Evolutionary conservation across 2,888 invertebrate species (phyloP).

Genomic region (Xestia c-nigrum): DNA sequence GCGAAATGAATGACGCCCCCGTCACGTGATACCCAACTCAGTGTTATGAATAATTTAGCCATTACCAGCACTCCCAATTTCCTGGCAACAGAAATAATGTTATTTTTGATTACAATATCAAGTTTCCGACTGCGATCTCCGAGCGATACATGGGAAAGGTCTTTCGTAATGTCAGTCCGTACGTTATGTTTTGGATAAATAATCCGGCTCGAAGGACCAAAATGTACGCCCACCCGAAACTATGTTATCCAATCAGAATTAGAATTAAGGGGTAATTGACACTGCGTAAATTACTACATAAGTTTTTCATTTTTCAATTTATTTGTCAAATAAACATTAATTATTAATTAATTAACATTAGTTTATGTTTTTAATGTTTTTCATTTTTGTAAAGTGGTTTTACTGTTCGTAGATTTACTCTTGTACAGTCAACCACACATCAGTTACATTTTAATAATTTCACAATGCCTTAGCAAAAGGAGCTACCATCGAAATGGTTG

Average conservation of each 20-base stretch:
- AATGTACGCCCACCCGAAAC: background rate
- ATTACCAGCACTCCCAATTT: constrained; percentile 79
- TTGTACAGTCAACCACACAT: background rate
- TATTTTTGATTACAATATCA: constrained; percentile 70
- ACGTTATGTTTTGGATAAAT: background rate
- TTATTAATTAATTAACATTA: no score
- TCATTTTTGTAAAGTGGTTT: no score
- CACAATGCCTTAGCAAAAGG: background rate
- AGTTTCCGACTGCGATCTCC: constrained; percentile 39
- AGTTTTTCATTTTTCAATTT: no score
- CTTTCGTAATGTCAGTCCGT: background rate
- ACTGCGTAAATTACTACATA: background rate
- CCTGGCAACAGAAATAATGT: constrained; percentile 70
- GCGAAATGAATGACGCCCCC: constrained; percentile 51
- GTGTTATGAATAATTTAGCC: constrained; percentile 77
- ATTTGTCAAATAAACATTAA: no score
- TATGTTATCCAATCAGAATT: background rate
- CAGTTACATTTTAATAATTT: background rate
- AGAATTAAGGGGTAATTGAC: background rate
- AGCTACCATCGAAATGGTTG: background rate
- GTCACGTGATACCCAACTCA: constrained; percentile 65
- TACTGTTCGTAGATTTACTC: background rate
- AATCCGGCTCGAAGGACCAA: no score
- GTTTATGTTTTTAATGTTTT: no score
- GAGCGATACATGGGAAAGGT: constrained; percentile 12